Percentiles rank a stretch among this genome's conserved stretches.
These are phyloP conservation scores for Nephrotoma guestfalica DNA, from an alignment of 2,888 invertebrate species.

Conservation along the genomic window DNA sequence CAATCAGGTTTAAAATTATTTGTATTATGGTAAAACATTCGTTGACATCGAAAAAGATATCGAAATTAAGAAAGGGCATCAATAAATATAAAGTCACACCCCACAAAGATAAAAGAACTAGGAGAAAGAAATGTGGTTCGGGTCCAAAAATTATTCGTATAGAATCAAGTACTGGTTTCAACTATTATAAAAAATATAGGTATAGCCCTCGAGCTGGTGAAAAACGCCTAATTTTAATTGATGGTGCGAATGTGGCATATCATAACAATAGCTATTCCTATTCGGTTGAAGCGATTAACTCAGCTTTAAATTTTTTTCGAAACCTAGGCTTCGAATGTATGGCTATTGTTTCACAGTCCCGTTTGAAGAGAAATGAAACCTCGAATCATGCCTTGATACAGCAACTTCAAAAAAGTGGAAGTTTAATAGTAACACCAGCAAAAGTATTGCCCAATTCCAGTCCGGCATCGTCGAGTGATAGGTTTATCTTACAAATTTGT, in stretches of 20 bases:
- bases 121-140: no score
- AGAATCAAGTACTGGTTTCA: background rate
- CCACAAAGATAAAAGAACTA: no score
- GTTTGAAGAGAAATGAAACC: conserved; percentile 37
- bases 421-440: conserved; percentile 60
- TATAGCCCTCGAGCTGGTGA: conserved; percentile 18
- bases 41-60: no score
- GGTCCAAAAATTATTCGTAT: background rate
- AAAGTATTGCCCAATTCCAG: conserved; percentile 38
- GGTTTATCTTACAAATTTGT: conserved; percentile 62
- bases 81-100: no score
- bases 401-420: conserved; percentile 39
- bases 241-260: conserved; percentile 75
- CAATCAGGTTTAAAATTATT: no score
- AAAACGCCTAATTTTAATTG: conserved; percentile 57
- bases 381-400: conserved; percentile 43
- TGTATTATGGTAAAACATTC: no score
- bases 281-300: conserved; percentile 57
- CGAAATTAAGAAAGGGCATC: no score
- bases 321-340: conserved; percentile 56
- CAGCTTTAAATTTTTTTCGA: conserved; percentile 62
- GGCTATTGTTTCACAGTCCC: conserved; percentile 56
- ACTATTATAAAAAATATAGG: background rate
- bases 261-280: conserved; percentile 43
- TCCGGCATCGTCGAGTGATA: conserved; percentile 24